Evolutionary conservation across 2,888 invertebrate species (phyloP), one percentile per base, ranked within the genome.

Genomic region (Eurytoma adleriae): DNA sequence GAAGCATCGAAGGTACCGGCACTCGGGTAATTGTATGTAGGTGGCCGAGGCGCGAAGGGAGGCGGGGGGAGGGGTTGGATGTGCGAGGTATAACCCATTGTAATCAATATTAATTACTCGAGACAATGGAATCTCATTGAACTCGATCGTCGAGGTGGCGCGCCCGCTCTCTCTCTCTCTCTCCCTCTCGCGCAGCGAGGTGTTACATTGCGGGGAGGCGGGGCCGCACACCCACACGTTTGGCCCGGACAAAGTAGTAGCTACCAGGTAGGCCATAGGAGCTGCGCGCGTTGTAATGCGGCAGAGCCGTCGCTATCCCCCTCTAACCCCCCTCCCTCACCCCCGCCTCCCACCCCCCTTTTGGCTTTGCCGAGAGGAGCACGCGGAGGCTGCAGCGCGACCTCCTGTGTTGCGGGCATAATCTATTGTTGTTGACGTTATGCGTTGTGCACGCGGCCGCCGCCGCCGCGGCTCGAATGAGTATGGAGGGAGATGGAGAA

Each of bases 61-160:
- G 67, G 5, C 13, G 14, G 76, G 20, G 67, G 10, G 57, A n/a
- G 50, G 50, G 61, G 14, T 40, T 40, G 69, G 52, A 52, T 50
- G 50, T 52, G 64, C 67, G 72, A 88, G 89, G 88, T 89, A 88
- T 88, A 89, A 89, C 88, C 90, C 86, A 89, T 90, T 89, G 90
- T 90, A 90, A 90, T 90, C 90, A 90, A 90, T 90, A 91, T 91
- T 91, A 91, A 91, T 91, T 91, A 91, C 90, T 89, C 89, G 89
- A 89, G 90, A 91, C 91, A 91, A 91, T 91, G 89, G 90, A 90
- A 90, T 90, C 90, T 90, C 90, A 90, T 90, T 90, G 90, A 89
- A 90, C 87, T 90, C 88, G 90, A 90, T 90, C 89, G 90, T 89
- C 89, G 86, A 89, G 86, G 86, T 87, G 88, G 84, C 85, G 79